Conservation (phyloP, 2,888 invertebrate genomes). For the Cyaniris semiargus region DNA sequence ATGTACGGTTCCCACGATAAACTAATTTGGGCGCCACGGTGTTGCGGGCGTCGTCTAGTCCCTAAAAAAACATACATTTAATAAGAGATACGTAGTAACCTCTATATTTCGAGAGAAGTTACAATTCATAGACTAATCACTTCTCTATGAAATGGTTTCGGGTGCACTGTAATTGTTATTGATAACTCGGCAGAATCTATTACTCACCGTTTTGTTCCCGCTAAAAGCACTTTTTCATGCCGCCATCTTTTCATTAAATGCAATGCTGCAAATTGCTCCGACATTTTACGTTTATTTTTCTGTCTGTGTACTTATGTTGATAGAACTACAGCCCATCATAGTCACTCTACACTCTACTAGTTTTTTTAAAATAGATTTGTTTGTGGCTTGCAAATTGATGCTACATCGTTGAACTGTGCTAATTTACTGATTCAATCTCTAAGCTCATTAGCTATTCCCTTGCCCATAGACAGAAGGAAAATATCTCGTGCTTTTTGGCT, state of each 20-base stretch:
- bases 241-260: slow-evolving; percentile 20
- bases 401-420: no score
- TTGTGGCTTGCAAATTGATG: not conserved
- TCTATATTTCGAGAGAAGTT: not conserved
- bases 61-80: no score
- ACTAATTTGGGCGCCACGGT: no score
- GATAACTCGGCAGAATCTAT: slow-evolving; percentile 5
- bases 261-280: slow-evolving; percentile 8
- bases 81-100: no score
- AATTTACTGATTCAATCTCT: no score
- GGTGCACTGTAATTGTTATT: slow-evolving; percentile 2
- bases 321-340: not conserved
- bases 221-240: slow-evolving; percentile 26
- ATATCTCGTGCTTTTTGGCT: no score
- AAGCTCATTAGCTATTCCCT: no score
- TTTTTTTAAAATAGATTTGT: not conserved
- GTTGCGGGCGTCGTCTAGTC: no score
- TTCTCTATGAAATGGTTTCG: not conserved
- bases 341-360: no score
- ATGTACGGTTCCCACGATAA: no score
- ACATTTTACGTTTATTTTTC: slow-evolving; percentile 10
- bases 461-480: no score
- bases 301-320: not conserved
- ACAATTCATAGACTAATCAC: not conserved
- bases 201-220: slow-evolving; percentile 4